Base-by-base conservation (phyloP, 2,797 vertebrate genomes). In the Ctenopoma kingsleyae region DNA sequence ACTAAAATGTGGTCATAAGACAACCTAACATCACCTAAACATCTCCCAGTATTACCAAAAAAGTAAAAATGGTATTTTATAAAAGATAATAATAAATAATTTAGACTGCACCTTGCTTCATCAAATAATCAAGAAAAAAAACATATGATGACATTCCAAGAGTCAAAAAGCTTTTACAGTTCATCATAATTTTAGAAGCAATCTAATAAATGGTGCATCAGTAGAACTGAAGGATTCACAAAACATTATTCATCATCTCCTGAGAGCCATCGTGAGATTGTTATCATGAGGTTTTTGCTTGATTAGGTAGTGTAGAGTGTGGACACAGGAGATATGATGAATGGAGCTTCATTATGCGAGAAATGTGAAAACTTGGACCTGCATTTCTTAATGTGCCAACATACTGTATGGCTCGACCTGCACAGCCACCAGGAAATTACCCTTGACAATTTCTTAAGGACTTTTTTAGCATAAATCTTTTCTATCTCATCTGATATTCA, bases 261-360 rank as follows among this genome's bases (percentile, higher is more conserved):
- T 66, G 74, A 76, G 84, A 68, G 75, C 77, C 79, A 75, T 83
- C 47, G 9, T n/a, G 63, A 58, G 50, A 81, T 71, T 67, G 56
- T 78, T 53, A 43, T 79, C 64, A 48, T 27, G 40, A 55, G 74
- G 40, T 64, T 82, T 43, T 66, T 71, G 69, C 79, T 62, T 89
- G 87, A 91, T 91, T 89, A 83, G 84, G 40, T 57, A 59, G 54
- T 80, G 57, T 66, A 6, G 55, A 82, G 78, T 52, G 78, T 55
- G 60, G 59, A 47, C 63, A 52, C 63, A 51, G 56, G 50, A 43
- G 41, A 69, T 36, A 22, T 49, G 57, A 77, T 48, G 38, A 72
- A 65, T 66, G 57, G 59, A 19, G 22, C 65, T 58, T 84, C 55
- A 81, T 81, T 82, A 81, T 78, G 61, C 74, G 80, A 58, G 35